A percentile compares a stretch with the other conserved stretches of the same genome.
These are phyloP conservation scores for Oligia latruncula DNA, from an alignment of 2,888 invertebrate genomes.

Conservation along the genomic window DNA sequence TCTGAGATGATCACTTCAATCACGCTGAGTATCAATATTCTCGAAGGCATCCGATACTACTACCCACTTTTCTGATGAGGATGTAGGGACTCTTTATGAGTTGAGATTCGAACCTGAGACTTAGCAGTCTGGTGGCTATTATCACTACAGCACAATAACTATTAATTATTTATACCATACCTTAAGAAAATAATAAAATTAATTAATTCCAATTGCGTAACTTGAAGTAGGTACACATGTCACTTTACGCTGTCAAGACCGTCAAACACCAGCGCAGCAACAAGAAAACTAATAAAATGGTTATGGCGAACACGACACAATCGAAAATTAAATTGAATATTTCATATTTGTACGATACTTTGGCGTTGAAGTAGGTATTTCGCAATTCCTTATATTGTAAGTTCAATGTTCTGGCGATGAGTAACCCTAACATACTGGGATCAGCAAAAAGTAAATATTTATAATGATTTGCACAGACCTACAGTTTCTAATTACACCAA, in stretches of 20 bases:
- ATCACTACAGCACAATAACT: neutral
- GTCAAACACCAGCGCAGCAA: conserved; percentile 16
- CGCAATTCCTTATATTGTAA: conserved; percentile 28
- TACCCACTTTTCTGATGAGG: neutral
- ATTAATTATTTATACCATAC: conserved; percentile 1
- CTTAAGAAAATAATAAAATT: conserved; percentile 5
- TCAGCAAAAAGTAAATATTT: conserved; percentile 47
- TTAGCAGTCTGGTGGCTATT: neutral
- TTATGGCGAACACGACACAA: conserved; percentile 41
- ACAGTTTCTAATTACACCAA: conserved; percentile 16
- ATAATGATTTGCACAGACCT: conserved; percentile 21
- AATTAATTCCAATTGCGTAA: conserved; percentile 3
- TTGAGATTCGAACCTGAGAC: neutral
- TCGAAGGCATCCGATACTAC: neutral
- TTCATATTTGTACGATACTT: conserved; percentile 33
- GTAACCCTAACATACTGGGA: conserved; percentile 17
- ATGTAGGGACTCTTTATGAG: neutral
- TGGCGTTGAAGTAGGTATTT: conserved; percentile 19
- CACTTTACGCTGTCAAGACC: conserved; percentile 38
- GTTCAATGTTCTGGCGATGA: conserved; percentile 43
- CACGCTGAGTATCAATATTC: neutral
- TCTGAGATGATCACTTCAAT: neutral
- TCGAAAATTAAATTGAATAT: conserved; percentile 34
- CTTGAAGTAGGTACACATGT: conserved; percentile 23
- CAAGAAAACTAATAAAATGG: conserved; percentile 39